Evolutionary conservation across 2,888 invertebrate species (phyloP).

Genomic region (Cosmorhoe ocellata): DNA sequence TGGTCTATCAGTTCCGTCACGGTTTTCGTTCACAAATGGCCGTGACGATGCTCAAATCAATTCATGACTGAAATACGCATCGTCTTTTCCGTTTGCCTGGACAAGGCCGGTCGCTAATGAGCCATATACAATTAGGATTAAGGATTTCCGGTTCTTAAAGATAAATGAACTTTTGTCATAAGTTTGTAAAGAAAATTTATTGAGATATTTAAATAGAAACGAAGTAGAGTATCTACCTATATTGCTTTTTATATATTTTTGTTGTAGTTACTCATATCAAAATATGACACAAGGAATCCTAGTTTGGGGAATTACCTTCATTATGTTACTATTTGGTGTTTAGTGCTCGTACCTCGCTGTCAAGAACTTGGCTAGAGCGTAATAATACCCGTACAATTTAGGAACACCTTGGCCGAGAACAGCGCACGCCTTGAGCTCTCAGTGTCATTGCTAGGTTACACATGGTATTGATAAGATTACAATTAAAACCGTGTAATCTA

Average conservation of each 20-base stretch:
- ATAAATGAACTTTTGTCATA: no score
- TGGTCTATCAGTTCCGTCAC: conserved; percentile 3
- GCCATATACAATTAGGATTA: not conserved
- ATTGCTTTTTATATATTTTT: no score
- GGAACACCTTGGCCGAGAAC: not conserved
- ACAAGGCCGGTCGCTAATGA: conserved; percentile 11
- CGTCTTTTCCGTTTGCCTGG: conserved; percentile 12
- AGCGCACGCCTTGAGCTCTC: conserved; percentile 14
- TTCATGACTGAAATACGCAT: conserved; percentile 15
- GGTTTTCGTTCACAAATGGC: conserved; percentile 14
- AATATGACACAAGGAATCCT: no score
- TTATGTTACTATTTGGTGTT: no score
- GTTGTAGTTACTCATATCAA: no score
- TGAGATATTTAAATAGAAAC: no score
- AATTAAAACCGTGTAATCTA: conserved; percentile 12
- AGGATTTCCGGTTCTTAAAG: no score
- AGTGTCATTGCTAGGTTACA: not conserved
- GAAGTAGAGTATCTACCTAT: no score
- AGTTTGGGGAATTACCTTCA: no score
- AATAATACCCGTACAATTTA: conserved; percentile 1
- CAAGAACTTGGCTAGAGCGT: not conserved
- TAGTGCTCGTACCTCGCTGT: no score
- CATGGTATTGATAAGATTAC: conserved; percentile 14
- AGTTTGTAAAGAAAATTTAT: no score
- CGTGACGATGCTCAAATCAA: conserved; percentile 18